phyloP scores from a whole-genome alignment of 2,888 invertebrate genomes.

The Drosophila cognata region DNA sequence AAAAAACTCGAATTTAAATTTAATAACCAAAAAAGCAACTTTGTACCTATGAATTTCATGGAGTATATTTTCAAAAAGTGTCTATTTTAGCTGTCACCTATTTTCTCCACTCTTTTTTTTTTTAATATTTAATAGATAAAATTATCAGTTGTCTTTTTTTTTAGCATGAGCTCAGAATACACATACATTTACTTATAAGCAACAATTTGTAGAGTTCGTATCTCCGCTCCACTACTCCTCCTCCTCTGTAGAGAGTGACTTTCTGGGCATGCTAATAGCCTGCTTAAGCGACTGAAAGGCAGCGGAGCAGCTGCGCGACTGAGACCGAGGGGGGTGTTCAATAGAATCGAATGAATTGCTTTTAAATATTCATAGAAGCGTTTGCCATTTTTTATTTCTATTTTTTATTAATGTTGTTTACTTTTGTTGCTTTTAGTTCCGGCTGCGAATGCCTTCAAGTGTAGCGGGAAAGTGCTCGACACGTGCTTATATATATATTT shows the following conservation, averaged over 20 bases:
- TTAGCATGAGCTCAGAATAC: constrained; percentile 1
- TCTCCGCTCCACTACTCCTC: not conserved
- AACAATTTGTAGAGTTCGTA: constrained; percentile 1
- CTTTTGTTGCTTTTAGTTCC: constrained; percentile 33
- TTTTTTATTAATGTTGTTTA: constrained; percentile 27
- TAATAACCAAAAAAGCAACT: not conserved
- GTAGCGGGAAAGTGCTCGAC: constrained; percentile 6
- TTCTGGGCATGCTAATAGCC: constrained; percentile 70
- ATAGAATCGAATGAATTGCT: constrained; percentile 52
- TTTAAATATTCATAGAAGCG: constrained; percentile 64
- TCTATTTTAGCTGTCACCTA: not conserved
- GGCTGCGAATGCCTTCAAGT: constrained; percentile 18
- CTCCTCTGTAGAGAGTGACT: constrained; percentile 33
- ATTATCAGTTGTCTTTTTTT: not conserved
- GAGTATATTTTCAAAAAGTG: not conserved
- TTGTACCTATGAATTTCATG: no score
- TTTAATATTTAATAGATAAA: not conserved
- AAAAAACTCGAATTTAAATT: not conserved
- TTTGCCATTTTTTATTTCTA: constrained; percentile 31
- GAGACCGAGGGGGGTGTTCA: constrained; percentile 41
- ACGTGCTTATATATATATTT: constrained; percentile 18
- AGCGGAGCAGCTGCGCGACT: not conserved
- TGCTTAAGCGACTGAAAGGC: constrained; percentile 50
- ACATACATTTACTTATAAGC: constrained; percentile 15
- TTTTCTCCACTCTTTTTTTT: not conserved